Base-by-base conservation (phyloP, 2,113 vertebrate species). In the Ammodytes marinus region DNA sequence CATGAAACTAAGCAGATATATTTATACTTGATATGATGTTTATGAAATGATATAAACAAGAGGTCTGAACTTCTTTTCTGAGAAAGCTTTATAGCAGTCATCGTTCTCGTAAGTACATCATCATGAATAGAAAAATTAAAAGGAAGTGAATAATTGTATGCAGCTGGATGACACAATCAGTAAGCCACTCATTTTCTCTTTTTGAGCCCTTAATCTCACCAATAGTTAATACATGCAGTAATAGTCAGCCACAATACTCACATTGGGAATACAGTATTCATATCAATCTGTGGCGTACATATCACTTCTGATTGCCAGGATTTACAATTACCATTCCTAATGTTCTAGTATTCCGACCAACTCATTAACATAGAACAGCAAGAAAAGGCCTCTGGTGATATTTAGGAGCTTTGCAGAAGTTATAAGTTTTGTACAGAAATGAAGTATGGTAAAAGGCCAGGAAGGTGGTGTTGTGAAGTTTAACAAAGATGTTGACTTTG, bases 321-420 rank as follows among this genome's bases (percentile, higher is more conserved):
- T 5, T 61, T 46, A 35, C 5, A 5, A 80, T 73, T 75, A 77
- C 4, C 14, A 66, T 66, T 73, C 8, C 50, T 53, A 47, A 15
- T 80, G 50, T 57, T 52, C 43, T 68, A 47, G 46, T 72, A 77
- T 85, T 6, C 15, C 39, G 55, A 55, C 7, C 27, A 27, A 58
- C 42, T 13, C 8, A 61, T 69, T 72, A 53, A 74, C 53, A 74
- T 81, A 74, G 53, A 17, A 61, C 54, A 19, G 15, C n/a, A 35
- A 70, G 27, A 55, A 74, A 84, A 63, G n/a, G 15, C 19, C 6
- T 68, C 59, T 67, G 27, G 43, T 60, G 85, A 74, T 69, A 86
- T 84, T 86, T 82, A 40, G 39, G 12, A 67, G 14, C 11, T 12
- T 86, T 85, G 39, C 46, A 72, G 68, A 80, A 84, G 27, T 27